These are phyloP conservation scores for Andrena bicolor DNA, from an alignment of 2,888 invertebrate species.

Conservation along the genomic window DNA sequence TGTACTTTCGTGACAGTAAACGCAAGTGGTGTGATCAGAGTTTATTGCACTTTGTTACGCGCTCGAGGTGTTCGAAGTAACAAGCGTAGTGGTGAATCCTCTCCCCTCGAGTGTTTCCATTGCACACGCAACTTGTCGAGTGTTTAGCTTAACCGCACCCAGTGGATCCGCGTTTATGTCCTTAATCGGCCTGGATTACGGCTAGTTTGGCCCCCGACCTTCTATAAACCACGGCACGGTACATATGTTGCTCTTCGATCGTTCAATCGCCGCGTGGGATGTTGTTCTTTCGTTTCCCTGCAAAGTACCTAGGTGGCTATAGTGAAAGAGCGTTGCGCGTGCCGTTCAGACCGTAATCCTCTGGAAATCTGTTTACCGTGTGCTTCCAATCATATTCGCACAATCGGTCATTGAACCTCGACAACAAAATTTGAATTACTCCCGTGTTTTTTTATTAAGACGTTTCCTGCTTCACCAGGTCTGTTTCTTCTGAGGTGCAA, in stretches of 20 bases:
- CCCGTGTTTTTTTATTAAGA: too few relatives aligned
- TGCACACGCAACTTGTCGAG: conserved; percentile 80
- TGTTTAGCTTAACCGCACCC: conserved; percentile 76
- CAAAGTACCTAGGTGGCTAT: background rate
- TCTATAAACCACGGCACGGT: conserved; percentile 36
- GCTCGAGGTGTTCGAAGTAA: too few relatives aligned
- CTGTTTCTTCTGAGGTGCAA: too few relatives aligned
- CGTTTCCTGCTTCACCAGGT: too few relatives aligned
- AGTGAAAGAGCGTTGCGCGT: conserved; percentile 29
- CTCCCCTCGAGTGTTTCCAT: conserved; percentile 72
- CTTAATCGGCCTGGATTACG: conserved; percentile 67
- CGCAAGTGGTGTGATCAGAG: too few relatives aligned
- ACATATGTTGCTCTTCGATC: conserved; percentile 70
- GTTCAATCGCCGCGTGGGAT: conserved; percentile 13
- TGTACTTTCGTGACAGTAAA: too few relatives aligned
- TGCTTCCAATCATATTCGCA: background rate
- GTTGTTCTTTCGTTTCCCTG: conserved; percentile 47
- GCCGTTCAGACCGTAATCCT: conserved; percentile 30
- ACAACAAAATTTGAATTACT: too few relatives aligned
- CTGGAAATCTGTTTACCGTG: background rate
- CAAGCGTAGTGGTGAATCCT: background rate
- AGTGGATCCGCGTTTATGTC: conserved; percentile 67
- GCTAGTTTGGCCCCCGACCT: conserved; percentile 49
- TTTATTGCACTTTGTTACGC: too few relatives aligned
- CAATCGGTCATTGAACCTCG: background rate